Evolutionary conservation across 2,113 vertebrate genomes (phyloP).

Genomic region (Ceratotherium simum): DNA sequence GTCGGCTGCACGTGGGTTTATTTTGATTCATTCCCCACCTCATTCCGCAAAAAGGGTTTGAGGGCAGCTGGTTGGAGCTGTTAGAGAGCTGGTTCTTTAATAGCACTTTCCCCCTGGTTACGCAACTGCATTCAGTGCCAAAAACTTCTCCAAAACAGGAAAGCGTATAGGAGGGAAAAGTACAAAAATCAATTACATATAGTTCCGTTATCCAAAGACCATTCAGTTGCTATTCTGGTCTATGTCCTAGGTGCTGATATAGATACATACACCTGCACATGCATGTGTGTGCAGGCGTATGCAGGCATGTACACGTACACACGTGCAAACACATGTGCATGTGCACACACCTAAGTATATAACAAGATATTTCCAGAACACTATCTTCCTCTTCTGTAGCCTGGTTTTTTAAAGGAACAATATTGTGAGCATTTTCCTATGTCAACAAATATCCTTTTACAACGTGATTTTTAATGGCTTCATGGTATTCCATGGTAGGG

Average conservation of each 20-base stretch:
- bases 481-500: neutral
- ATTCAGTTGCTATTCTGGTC: neutral
- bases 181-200: neutral
- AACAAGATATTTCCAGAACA: neutral
- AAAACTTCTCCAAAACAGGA: neutral
- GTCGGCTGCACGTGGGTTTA: neutral
- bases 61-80: neutral
- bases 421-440: neutral
- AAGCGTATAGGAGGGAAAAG: neutral
- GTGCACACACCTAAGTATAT: neutral
- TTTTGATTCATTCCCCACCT: neutral
- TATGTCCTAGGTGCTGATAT: neutral
- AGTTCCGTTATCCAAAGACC: neutral
- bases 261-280: accelerated
- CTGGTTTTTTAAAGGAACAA: neutral
- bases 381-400: neutral
- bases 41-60: neutral
- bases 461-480: neutral
- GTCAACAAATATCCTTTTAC: constrained; percentile 26
- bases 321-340: neutral
- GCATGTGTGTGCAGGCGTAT: neutral
- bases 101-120: neutral
- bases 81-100: neutral
- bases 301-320: neutral
- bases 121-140: accelerated